Percentiles rank a stretch among this genome's conserved stretches.
These are phyloP conservation scores for Pseudocheirus occidentalis DNA, from an alignment of 2,797 vertebrate species.

Conservation along the genomic window DNA sequence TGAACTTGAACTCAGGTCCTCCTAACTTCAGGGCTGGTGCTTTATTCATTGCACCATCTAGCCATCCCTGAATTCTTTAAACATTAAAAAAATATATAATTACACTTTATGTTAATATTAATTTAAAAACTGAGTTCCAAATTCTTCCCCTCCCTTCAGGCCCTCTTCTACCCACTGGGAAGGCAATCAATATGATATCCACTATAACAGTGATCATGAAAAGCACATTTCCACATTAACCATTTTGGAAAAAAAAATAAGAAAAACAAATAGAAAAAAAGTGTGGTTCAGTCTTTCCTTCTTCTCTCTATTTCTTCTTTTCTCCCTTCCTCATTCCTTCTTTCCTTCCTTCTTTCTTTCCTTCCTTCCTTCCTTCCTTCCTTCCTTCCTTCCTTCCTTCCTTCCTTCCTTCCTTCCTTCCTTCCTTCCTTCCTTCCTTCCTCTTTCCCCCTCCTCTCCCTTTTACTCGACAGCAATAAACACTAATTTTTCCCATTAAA, in stretches of 20 bases:
- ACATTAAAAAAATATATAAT: neutral
- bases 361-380: neutral
- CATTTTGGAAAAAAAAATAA: neutral
- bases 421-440: constrained; percentile 75
- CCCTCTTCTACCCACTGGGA: neutral
- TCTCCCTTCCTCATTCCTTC: too few species aligned
- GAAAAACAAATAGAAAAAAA: neutral
- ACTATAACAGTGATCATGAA: neutral
- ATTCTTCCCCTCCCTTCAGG: neutral
- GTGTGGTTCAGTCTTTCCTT: neutral
- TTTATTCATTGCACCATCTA: too few species aligned
- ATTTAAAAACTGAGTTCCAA: neutral
- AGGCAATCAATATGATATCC: neutral
- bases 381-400: constrained; percentile 3
- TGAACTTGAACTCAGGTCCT: too few species aligned
- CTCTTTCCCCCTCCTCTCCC: constrained; percentile 73
- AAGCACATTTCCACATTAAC: neutral
- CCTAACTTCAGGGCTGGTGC: too few species aligned
- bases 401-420: constrained; percentile 78
- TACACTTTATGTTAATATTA: neutral
- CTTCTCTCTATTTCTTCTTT: neutral
- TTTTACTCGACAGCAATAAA: constrained; percentile 86
- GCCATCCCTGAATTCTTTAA: neutral
- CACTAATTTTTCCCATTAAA: constrained; percentile 85
- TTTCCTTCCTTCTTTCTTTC: neutral